Evolutionary conservation across 2,797 vertebrate species (phyloP), one percentile per base, ranked within the genome.

Genomic region (Lutjanus argentimaculatus): DNA sequence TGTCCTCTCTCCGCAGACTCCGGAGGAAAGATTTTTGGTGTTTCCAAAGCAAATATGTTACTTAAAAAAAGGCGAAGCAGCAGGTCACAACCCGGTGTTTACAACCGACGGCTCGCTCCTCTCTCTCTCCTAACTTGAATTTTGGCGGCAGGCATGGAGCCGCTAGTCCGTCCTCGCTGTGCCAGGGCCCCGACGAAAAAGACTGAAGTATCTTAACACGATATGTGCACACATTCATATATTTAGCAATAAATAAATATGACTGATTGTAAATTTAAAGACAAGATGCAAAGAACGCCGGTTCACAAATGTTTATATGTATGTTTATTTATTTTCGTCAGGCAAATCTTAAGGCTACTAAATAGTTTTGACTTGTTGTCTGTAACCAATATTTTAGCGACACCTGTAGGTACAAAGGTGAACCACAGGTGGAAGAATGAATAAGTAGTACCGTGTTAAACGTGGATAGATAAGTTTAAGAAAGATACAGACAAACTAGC

Each of bases 131-230:
- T 42, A 71, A 92, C 90, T 96, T 94, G 84, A 96, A 96, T 94
- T 95, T 95, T 95, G 96, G 96, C 96, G 96, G 93, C 88, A 94
- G 55, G 14, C 62, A 4, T 1, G 15, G 12, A 69, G 62, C 67
- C 36, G 43, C 46, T n/a, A 1, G 64, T 71, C 13, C 6, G 80
- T 22, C 79, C 68, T 0, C 7, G 16, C 22, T 21, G 42, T 74
- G 90, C 92, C 91, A 21, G 89, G 16, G 0, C 51, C 8, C 5
- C 67, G 14, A 43, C 0, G 6, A 68, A 49, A 0, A 25, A 1
- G n/a, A 64, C 15, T 3, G 21, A 22, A 0, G 0, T 53, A 25
- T 46, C 1, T 51, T n/a, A 19, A 46, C 21, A 43, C 3, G 4
- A 19, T 22, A 11, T 40, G 4, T 14, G 2, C 11, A 16, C 1